phyloP scores from a whole-genome alignment of 2,888 invertebrate species.

The Unio pictorum region DNA sequence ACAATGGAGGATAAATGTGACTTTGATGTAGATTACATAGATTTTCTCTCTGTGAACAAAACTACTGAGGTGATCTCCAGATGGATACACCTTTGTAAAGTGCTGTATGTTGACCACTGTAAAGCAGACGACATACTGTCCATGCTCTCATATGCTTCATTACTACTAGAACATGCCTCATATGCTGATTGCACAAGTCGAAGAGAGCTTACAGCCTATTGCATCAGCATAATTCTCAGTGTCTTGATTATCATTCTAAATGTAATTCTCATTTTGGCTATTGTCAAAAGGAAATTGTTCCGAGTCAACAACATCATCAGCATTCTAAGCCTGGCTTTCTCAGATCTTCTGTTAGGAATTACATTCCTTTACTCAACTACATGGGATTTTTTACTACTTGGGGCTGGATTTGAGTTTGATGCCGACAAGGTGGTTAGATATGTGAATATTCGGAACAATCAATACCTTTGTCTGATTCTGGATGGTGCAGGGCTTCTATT shows the following conservation, averaged over 20 bases:
- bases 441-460: constrained; percentile 15
- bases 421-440: constrained; percentile 12
- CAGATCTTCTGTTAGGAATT: constrained; percentile 27
- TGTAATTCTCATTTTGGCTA: constrained; percentile 14
- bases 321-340: constrained; percentile 25
- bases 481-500: constrained; percentile 31
- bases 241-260: constrained; percentile 23
- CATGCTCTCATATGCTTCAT: constrained; percentile 9
- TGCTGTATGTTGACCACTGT: constrained; percentile 20
- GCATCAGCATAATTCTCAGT: constrained; percentile 25
- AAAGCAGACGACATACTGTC: constrained; percentile 3
- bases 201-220: constrained; percentile 19
- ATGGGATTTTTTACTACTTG: constrained; percentile 22
- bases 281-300: constrained; percentile 11
- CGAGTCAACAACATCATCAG: constrained; percentile 19
- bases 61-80: background rate
- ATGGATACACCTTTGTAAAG: constrained; percentile 31
- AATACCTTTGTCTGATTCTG: constrained; percentile 24
- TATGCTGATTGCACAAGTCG: constrained; percentile 25
- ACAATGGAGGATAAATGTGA: background rate
- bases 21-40: background rate
- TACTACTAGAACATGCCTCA: constrained; percentile 15
- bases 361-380: constrained; percentile 25
- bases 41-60: constrained; percentile 3
- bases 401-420: constrained; percentile 24